phyloP scores from a whole-genome alignment of 2,113 vertebrate genomes.

The Sinocyclocheilus anshuiensis region DNA sequence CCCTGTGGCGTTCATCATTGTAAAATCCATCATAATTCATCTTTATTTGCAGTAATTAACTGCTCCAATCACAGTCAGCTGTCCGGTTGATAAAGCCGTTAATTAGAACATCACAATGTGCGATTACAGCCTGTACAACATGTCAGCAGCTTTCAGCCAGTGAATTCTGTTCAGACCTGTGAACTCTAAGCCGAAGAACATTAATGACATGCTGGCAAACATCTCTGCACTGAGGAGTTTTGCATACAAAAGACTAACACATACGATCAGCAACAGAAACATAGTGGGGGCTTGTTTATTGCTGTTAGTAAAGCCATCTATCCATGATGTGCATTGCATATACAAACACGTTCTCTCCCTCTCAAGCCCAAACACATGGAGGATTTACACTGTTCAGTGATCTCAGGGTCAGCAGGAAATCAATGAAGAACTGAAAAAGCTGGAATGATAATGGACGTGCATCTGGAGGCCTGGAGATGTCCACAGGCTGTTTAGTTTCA shows the following conservation, averaged over 20 bases:
- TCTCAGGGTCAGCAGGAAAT: constrained; percentile 35
- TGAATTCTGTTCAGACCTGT: neutral
- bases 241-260: neutral
- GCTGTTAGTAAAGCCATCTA: neutral
- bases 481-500: neutral
- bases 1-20: constrained; percentile 61
- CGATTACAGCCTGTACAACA: constrained; percentile 61
- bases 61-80: constrained; percentile 35
- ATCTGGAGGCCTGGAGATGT: constrained; percentile 7
- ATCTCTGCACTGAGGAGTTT: neutral
- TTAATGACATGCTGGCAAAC: neutral
- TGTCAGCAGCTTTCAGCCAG: constrained; percentile 22
- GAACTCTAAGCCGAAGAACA: neutral
- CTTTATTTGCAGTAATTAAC: constrained; percentile 52
- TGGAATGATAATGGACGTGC: neutral
- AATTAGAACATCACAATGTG: constrained; percentile 58
- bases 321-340: neutral
- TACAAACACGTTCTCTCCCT: neutral
- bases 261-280: neutral
- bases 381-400: constrained; percentile 6
- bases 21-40: constrained; percentile 61
- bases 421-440: constrained; percentile 12
- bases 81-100: constrained; percentile 52
- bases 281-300: neutral
- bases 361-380: neutral